These are phyloP conservation scores for Camelus bactrianus DNA, from an alignment of 2,113 vertebrate genomes.

Conservation along the genomic window DNA sequence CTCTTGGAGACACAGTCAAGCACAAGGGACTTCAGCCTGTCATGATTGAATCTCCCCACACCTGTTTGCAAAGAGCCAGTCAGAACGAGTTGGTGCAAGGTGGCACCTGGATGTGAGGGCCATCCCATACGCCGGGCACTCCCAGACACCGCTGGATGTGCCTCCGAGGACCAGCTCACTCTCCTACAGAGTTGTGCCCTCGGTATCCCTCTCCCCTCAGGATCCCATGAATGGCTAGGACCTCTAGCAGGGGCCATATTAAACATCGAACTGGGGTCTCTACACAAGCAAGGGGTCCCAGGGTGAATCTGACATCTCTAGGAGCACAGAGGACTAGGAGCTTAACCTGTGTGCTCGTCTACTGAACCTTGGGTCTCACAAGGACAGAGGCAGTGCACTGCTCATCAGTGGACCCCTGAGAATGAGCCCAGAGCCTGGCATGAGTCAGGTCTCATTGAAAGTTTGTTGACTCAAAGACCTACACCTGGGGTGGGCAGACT, in stretches of 20 bases:
- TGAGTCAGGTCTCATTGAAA: neutral
- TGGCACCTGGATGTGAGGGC: neutral
- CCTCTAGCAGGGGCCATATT: too few species aligned
- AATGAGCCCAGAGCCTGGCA: neutral
- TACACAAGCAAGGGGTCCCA: neutral
- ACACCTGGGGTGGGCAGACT: neutral
- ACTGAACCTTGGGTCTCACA: neutral
- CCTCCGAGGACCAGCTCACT: neutral
- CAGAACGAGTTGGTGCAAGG: conserved; percentile 10
- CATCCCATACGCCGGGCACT: neutral
- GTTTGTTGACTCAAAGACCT: neutral
- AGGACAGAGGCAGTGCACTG: accelerated
- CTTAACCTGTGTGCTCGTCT: neutral
- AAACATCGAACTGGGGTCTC: neutral
- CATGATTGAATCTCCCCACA: neutral
- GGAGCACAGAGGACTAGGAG: neutral
- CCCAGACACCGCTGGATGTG: neutral
- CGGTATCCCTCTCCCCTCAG: too few species aligned
- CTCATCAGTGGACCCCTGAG: neutral
- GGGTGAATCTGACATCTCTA: neutral
- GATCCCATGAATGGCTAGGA: neutral
- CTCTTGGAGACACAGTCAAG: neutral
- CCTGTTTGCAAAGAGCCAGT: conserved; percentile 44
- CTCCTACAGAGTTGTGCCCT: neutral
- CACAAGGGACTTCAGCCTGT: neutral